Base-by-base conservation (phyloP, 2,888 invertebrate genomes). In the Rotaria magnacalcarata region DNA sequence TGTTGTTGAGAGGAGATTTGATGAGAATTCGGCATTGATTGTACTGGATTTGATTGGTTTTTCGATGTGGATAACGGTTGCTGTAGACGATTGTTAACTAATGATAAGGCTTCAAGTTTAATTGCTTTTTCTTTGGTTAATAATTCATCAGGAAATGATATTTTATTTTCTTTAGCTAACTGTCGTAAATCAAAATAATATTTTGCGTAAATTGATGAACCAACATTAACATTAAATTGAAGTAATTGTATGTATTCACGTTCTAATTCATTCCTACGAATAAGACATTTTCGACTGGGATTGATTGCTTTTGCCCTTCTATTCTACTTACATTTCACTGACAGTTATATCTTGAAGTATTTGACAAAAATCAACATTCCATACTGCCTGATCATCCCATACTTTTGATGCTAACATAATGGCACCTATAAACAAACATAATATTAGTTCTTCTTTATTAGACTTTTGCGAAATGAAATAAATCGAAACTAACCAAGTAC, bases 301-400 rank as follows among this genome's bases (percentile, higher is more conserved):
- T 54, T 21, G 21, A 21, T 54, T 21, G 4, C 21, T 21, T 21
- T 54, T 19, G 3, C 54, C 10, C 16, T 58, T 47, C 52, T 41
- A 50, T n/a, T 19, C 27, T 41, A 92, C 93, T 92, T 90, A 94
- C 94, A 94, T 94, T 90, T 94, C 94, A 91, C 94, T 94, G 19
- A 94, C 98, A 84, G 96, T 96, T 88, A 98, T 97, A 91, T 99
- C 98, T 92, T 97, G 96, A 88, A 99, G 93, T 90, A 99, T 99
- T 93, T 99, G 99, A 92, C 99, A 99, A 92, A 98, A 99, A 92
- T 99, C 99, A 54, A 99, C 98, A 93, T 99, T 99, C 99, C 99
- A 99, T 41, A 99, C 98, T 54, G 99, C 99, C 92, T 99, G 99
- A 92, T 99, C 99, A 91, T 99, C 99, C 99, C 99, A 99, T 34